Conservation (phyloP, 2,888 invertebrate species). For the Hedychridium roseum region DNA sequence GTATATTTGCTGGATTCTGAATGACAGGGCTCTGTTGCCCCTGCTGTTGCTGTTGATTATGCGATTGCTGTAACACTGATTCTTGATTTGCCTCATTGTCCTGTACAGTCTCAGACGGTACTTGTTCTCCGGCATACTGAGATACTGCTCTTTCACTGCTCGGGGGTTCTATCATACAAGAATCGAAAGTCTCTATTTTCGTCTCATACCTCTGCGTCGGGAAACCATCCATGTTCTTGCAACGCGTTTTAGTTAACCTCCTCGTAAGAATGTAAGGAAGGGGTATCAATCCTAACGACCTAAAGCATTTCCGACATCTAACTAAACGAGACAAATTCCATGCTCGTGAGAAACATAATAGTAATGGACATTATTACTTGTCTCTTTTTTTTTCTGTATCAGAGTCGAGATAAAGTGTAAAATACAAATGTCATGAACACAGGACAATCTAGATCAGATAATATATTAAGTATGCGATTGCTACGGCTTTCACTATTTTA, state of each 20-base stretch:
- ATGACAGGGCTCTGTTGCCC: slow-evolving; percentile 41
- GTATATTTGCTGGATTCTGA: slow-evolving; percentile 47
- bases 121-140: slow-evolving; percentile 40
- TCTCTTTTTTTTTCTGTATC: slow-evolving; percentile 40
- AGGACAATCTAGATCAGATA: slow-evolving; percentile 47
- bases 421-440: slow-evolving; percentile 36
- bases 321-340: no score
- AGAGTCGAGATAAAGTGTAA: slow-evolving; percentile 44
- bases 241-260: slow-evolving; percentile 10
- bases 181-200: slow-evolving; percentile 58
- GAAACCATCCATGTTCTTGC: slow-evolving; percentile 53
- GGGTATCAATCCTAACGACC: no score
- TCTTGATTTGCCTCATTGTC: slow-evolving; percentile 48
- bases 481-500: no score
- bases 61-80: slow-evolving; percentile 27
- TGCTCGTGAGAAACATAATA: no score
- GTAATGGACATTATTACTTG: slow-evolving; percentile 25
- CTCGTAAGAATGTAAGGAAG: neutral
- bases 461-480: no score
- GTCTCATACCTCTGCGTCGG: slow-evolving; percentile 49
- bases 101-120: slow-evolving; percentile 32
- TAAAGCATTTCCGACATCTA: slow-evolving; percentile 12
- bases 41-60: slow-evolving; percentile 29
- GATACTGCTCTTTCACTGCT: slow-evolving; percentile 47
- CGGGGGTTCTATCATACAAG: slow-evolving; percentile 50